phyloP scores from a whole-genome alignment of 2,113 vertebrate species.

The Myotis davidii region DNA sequence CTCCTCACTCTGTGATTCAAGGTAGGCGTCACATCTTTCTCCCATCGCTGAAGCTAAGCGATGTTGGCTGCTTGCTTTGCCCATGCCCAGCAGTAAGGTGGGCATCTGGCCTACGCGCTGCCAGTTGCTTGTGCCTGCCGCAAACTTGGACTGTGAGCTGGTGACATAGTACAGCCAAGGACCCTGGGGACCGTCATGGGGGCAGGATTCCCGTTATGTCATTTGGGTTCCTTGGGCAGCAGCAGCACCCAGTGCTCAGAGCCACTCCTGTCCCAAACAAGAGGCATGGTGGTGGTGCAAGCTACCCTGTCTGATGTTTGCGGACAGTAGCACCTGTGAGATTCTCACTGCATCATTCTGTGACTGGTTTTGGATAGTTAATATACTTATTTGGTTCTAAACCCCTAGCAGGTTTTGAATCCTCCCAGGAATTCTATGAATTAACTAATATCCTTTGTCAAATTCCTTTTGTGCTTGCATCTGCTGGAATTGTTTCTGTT shows the following conservation, averaged over 20 bases:
- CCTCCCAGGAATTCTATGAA: neutral
- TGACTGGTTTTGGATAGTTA: neutral
- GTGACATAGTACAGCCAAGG: neutral
- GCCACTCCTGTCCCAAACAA: fast-evolving
- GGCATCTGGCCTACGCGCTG: neutral
- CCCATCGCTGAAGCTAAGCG: neutral
- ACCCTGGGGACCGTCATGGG: neutral
- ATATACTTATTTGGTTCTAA: no score
- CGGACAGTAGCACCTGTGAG: fast-evolving
- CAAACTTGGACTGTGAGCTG: neutral
- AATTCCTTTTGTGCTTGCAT: neutral
- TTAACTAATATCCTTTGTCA: neutral
- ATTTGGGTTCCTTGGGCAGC: neutral
- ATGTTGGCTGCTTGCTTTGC: neutral
- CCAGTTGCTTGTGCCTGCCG: fast-evolving
- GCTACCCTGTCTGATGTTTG: neutral
- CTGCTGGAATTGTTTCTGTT: neutral
- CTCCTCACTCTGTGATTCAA: neutral
- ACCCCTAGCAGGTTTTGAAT: neutral
- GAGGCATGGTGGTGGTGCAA: neutral
- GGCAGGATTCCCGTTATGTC: neutral
- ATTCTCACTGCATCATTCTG: neutral
- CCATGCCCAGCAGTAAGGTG: no score
- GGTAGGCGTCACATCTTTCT: neutral
- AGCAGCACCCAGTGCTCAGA: neutral